These are phyloP conservation scores for Trachelus iudaicus DNA, from an alignment of 2,888 invertebrate genomes.

Conservation along the genomic window DNA sequence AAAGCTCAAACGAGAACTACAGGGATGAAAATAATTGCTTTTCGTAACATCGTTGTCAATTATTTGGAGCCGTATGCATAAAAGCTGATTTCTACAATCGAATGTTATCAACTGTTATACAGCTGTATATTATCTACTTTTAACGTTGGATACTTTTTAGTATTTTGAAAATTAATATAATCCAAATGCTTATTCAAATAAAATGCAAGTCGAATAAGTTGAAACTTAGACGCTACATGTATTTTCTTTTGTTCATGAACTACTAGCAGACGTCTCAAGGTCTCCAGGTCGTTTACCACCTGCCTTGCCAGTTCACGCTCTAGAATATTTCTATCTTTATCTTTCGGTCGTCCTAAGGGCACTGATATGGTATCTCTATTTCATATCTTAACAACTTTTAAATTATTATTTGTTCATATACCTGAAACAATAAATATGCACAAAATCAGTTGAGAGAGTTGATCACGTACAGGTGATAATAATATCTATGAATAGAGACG, in stretches of 20 bases:
- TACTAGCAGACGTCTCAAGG: slow-evolving; percentile 58
- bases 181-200: slow-evolving; percentile 24
- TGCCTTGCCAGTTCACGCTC: slow-evolving; percentile 47
- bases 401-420: no score
- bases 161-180: slow-evolving; percentile 9
- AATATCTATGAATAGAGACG: slow-evolving; percentile 1
- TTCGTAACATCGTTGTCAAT: no score
- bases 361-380: not conserved
- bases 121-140: not conserved
- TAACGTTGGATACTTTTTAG: not conserved
- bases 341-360: not conserved
- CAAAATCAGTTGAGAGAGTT: not conserved
- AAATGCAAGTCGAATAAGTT: slow-evolving; percentile 24
- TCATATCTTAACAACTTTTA: no score
- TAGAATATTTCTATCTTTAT: slow-evolving; percentile 34
- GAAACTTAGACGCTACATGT: slow-evolving; percentile 19
- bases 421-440: no score
- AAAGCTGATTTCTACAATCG: not conserved
- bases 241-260: slow-evolving; percentile 28
- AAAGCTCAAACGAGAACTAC: no score
- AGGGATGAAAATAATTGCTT: no score
- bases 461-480: slow-evolving; percentile 12
- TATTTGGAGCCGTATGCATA: not conserved
- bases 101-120: not conserved
- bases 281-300: slow-evolving; percentile 62